Evolutionary conservation across 1,140 invertebrate species (phyloP).

Genomic region (Heliconius melpomene): DNA sequence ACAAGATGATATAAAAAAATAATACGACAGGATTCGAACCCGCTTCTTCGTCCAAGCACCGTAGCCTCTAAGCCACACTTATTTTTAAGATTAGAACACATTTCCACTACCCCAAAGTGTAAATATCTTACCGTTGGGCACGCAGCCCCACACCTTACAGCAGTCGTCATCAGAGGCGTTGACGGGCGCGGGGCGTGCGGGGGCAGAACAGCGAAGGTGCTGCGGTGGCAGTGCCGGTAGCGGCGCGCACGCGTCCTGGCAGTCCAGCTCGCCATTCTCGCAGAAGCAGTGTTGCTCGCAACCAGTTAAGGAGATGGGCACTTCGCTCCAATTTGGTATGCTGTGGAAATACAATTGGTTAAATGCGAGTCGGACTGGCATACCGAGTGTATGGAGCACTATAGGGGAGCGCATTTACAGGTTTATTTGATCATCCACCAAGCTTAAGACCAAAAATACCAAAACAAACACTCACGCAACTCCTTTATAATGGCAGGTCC

Average conservation of each 20-base stretch:
- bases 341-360: slow-evolving; percentile 40
- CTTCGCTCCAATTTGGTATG: slow-evolving; percentile 86
- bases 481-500: slow-evolving; percentile 87
- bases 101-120: too few species aligned
- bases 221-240: slow-evolving; percentile 87
- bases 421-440: too few species aligned
- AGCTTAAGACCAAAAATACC: neutral
- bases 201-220: slow-evolving; percentile 85
- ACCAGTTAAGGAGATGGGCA: slow-evolving; percentile 85
- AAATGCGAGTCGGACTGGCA: too few species aligned
- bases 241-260: slow-evolving; percentile 88
- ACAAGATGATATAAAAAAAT: too few species aligned
- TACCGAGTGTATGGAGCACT: too few species aligned
- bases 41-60: too few species aligned
- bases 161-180: slow-evolving; percentile 90
- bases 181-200: slow-evolving; percentile 83
- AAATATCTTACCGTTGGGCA: slow-evolving; percentile 62
- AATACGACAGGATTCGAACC: too few species aligned
- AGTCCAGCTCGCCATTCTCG: slow-evolving; percentile 92
- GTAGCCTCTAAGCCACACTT: too few species aligned
- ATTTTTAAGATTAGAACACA: too few species aligned
- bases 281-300: slow-evolving; percentile 94
- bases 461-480: slow-evolving; percentile 76
- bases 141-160: slow-evolving; percentile 88
- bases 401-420: neutral